Percentiles rank a stretch among this genome's conserved stretches.
Evolutionary conservation across 2,113 vertebrate genomes (phyloP).

Genomic region (Xiphias gladius): DNA sequence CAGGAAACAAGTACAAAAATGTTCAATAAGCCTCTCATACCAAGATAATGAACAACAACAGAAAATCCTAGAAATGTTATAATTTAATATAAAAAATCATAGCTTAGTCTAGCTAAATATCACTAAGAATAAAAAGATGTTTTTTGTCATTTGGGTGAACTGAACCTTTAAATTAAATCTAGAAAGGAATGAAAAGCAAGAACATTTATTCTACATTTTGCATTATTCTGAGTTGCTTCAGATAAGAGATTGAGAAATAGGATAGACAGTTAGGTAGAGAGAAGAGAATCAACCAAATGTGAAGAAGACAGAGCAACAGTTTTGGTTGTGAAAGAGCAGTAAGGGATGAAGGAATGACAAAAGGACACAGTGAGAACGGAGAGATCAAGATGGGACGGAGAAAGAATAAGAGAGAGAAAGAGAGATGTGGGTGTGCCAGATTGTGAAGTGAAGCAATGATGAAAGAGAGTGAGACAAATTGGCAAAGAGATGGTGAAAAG

Average conservation of each 20-base stretch:
- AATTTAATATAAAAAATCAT: too few relatives aligned
- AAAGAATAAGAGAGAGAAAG: background rate
- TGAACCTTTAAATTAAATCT: background rate
- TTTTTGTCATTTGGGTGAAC: background rate
- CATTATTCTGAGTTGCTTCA: background rate
- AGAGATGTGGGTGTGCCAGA: constrained; percentile 26
- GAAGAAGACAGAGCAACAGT: constrained; percentile 24
- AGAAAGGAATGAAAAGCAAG: background rate
- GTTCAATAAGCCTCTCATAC: too few relatives aligned
- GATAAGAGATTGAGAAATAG: background rate
- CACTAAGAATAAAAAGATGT: background rate
- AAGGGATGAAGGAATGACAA: constrained; percentile 14
- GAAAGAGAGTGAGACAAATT: constrained; percentile 56
- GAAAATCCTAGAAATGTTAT: background rate
- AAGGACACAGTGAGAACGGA: constrained; percentile 23
- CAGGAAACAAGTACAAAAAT: too few relatives aligned
- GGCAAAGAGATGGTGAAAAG: background rate
- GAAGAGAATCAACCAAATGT: constrained; percentile 16
- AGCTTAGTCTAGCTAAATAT: background rate
- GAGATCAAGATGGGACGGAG: constrained; percentile 31
- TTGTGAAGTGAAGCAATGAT: constrained; percentile 54
- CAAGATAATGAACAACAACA: too few relatives aligned
- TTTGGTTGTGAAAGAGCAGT: constrained; percentile 7
- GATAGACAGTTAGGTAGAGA: background rate
- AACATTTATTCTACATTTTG: background rate